Base-by-base conservation (phyloP, 1,140 invertebrate genomes). In the Drosophila arizonae region DNA sequence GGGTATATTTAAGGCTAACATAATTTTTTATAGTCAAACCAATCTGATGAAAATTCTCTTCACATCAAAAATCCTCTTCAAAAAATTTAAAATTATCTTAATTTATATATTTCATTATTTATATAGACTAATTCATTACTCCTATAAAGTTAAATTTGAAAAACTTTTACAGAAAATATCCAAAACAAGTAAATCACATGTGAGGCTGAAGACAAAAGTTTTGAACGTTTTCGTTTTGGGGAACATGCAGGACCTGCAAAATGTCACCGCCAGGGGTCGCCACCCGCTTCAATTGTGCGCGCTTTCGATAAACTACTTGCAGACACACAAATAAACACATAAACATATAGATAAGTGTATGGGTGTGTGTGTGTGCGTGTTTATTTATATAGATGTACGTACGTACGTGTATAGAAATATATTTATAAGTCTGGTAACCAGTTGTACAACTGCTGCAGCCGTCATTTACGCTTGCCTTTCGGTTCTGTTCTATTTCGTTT, bases 361-460 rank as follows among this genome's bases (percentile, higher is more conserved):
- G 33, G 11, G 39, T 46, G 43, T 36, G 4, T 48, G 4, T 15
- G 33, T 15, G 39, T 46, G 43, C 26, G 4, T 48, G 4, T 15
- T 15, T 24, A 13, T 13, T 43, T 10, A 60, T 28, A 24, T 11
- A 61, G 24, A 45, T n/a, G 39, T 46, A 52, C 24, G 4, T 46
- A 10, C 13, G 15, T 24, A 17, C 26, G 5, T 21, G 26, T 8
- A 51, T 26, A 9, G 6, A 51, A 52, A 33, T 61, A 28, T 52
- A 69, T 66, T 48, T 66, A 57, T 15, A 45, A 36, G 21, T 36
- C 60, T 54, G 61, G 11, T 48, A 36, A 46, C 13, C 21, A 57
- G 52, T 77, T 72, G 63, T 73, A 62, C 57, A 79, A 61, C 65
- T 60, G 56, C 61, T 45, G 79, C 70, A 80, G 43, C 13, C 65